Base-by-base conservation (phyloP, 2,113 vertebrate genomes). In the Ceyx cyanopectus region DNA sequence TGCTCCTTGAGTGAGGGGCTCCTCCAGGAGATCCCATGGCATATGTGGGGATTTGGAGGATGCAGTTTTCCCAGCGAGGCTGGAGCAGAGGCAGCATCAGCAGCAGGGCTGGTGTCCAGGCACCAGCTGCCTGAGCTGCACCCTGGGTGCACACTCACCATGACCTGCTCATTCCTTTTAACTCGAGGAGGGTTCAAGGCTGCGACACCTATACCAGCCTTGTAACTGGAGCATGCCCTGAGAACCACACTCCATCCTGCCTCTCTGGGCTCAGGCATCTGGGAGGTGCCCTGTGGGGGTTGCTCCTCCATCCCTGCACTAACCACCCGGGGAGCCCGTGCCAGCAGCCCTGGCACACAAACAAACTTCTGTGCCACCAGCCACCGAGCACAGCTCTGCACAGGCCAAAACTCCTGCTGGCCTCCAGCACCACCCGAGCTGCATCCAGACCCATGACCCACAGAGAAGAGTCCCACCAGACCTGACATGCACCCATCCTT, bases 241-340 rank as follows among this genome's bases (percentile, higher is more conserved):
- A 21, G 23, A 40, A n/a, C 9, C 5, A 1, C 29, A 3, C 37
- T 14, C 48, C 7, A 2, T n/a, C 40, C 43, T 26, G 1, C 43
- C 29, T 14, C 18, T n/a, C 57, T 0, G 40, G n/a, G 48, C 12
- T 22, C 57, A 14, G n/a, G 21, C 56, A 0, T 8, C 5, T 1
- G 29, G 24, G 19, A 32, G 22, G 14, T 54, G 57, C 46, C 4
- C 3, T 7, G 1, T 17, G 2, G 19, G 40, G 51, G 34, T 50
- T 30, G 40, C 57, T 29, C 48, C 75, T 62, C 40, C 4, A 1
- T 6, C 57, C 57, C 48, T 2, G 41, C 66, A 2, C 29, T 8
- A 12, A 13, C 18, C 48, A 12, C n/a, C 1, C 14, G 26, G 54
- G 24, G 40, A 61, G 41, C 41, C 40, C 4, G 1, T 5, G 10